phyloP scores from a whole-genome alignment of 2,113 vertebrate genomes.

The Oryzias celebensis region DNA sequence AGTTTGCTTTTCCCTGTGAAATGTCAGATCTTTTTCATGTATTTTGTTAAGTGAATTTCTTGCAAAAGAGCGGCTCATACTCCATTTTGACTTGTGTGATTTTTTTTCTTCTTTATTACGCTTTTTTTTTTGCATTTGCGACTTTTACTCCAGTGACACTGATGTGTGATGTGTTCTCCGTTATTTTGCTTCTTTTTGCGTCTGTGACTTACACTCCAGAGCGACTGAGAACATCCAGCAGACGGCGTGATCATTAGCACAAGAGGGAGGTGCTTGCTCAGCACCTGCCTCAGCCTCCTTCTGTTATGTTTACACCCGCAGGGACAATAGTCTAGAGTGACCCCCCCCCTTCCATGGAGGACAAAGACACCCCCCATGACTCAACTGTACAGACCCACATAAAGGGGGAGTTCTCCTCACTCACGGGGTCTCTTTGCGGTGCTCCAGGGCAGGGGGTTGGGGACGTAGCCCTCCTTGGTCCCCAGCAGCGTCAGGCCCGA shows the following conservation, averaged over 20 bases:
- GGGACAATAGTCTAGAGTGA: conserved; percentile 13
- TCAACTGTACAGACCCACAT: not conserved
- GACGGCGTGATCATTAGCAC: conserved; percentile 18
- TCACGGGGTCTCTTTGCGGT: conserved; percentile 88
- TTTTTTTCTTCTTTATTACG: too few species aligned
- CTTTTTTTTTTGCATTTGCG: too few species aligned
- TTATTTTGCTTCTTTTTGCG: too few species aligned
- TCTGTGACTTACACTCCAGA: too few species aligned
- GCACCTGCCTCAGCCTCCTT: conserved; percentile 24
- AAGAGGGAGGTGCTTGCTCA: conserved; percentile 42
- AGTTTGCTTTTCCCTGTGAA: too few species aligned
- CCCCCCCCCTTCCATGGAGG: conserved; percentile 18
- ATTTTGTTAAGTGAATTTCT: too few species aligned
- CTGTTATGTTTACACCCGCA: not conserved
- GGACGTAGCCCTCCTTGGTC: conserved; percentile 86
- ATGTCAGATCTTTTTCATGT: too few species aligned
- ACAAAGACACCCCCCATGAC: conserved; percentile 50
- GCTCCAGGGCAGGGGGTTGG: conserved; percentile 88
- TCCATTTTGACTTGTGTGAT: too few species aligned
- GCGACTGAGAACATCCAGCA: too few species aligned
- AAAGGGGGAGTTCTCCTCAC: not conserved
- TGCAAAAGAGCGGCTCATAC: too few species aligned
- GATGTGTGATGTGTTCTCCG: too few species aligned
- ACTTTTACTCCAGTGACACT: too few species aligned
- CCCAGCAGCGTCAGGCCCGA: conserved; percentile 85